phyloP scores from a whole-genome alignment of 2,113 vertebrate genomes.

The Heterochromis multidens region DNA sequence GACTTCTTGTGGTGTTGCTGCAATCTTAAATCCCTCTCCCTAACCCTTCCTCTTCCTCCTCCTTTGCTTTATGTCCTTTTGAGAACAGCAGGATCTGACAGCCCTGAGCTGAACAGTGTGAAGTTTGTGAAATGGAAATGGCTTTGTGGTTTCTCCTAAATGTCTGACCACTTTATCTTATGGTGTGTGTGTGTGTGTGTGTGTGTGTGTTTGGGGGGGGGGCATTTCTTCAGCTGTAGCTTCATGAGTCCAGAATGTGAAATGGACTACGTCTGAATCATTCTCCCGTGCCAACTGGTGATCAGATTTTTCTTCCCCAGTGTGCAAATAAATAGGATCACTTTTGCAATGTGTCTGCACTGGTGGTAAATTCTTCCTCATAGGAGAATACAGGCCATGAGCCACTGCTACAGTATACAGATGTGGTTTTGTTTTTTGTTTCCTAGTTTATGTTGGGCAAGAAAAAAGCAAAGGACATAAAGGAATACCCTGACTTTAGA shows the following conservation, averaged over 20 bases:
- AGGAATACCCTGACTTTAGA: not conserved
- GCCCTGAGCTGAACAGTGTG: not conserved
- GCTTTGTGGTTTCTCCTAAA: slow-evolving; percentile 22
- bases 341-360: not conserved
- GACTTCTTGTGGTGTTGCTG: not conserved
- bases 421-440: not conserved
- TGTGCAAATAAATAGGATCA: not conserved
- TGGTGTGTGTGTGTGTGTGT: not conserved
- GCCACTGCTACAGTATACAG: not conserved
- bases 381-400: not conserved
- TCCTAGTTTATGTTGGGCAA: not conserved
- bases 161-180: not conserved
- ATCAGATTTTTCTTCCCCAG: not conserved
- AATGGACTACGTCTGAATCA: not conserved
- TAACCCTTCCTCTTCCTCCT: slow-evolving; percentile 7
- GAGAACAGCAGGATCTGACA: slow-evolving; percentile 15
- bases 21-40: not conserved
- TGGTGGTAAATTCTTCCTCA: not conserved
- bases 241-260: not conserved
- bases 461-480: not conserved
- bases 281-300: not conserved
- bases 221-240: not conserved
- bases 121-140: slow-evolving; percentile 42
- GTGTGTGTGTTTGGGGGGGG: not conserved
- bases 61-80: not conserved